A percentile compares a stretch with the other conserved stretches of the same genome.
These are phyloP conservation scores for Cyclophora albipunctata DNA, from an alignment of 2,888 invertebrate species.

Conservation along the genomic window DNA sequence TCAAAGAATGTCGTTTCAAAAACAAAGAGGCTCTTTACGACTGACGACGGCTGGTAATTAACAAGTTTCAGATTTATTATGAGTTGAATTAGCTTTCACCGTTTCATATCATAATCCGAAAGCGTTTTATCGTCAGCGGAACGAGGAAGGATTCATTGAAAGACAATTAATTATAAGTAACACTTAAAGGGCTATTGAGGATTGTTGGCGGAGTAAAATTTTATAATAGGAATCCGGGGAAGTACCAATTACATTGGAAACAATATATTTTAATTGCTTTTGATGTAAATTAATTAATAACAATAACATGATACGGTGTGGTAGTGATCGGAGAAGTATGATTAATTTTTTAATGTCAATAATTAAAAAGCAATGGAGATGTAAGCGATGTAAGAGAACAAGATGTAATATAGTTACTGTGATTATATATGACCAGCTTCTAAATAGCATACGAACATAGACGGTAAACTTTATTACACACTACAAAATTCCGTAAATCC, in stretches of 20 bases:
- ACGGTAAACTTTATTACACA: not conserved
- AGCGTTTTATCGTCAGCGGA: conserved; percentile 56
- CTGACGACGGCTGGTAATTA: conserved; percentile 54
- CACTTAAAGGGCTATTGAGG: conserved; percentile 30
- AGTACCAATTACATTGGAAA: too few relatives aligned
- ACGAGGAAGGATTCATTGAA: conserved; percentile 23
- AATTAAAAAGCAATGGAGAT: too few relatives aligned
- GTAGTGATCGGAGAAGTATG: too few relatives aligned
- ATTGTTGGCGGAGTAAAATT: conserved; percentile 1
- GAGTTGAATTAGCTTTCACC: conserved; percentile 63
- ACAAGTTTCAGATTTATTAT: conserved; percentile 64
- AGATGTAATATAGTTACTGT: too few relatives aligned
- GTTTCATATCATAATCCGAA: conserved; percentile 65
- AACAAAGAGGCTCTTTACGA: conserved; percentile 55
- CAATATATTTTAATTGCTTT: not conserved
- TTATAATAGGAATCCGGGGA: too few relatives aligned
- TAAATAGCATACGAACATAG: too few relatives aligned
- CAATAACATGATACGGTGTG: too few relatives aligned
- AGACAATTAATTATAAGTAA: conserved; percentile 59
- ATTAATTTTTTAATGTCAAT: too few relatives aligned
- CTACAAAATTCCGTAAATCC: conserved; percentile 6
- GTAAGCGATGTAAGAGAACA: too few relatives aligned
- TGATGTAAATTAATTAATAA: not conserved
- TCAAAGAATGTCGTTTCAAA: conserved; percentile 36
- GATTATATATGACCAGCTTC: too few relatives aligned